Conservation (phyloP, 2,888 invertebrate species). For the Nezara viridula region DNA sequence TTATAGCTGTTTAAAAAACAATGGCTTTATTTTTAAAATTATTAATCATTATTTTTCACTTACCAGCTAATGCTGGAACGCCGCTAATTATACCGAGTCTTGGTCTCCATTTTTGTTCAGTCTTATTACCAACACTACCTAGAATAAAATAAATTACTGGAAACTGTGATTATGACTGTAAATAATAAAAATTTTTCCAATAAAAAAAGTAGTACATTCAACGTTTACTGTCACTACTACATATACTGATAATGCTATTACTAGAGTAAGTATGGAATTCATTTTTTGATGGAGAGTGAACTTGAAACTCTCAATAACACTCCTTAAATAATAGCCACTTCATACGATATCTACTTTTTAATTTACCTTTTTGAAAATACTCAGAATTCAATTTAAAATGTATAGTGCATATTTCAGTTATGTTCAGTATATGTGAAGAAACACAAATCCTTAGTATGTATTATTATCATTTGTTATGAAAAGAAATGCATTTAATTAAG, state of each 20-base stretch:
- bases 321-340: constrained; percentile 42
- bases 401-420: background rate
- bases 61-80: constrained; percentile 8
- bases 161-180: background rate
- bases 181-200: background rate
- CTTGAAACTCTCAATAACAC: constrained; percentile 13
- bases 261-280: background rate
- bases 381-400: background rate
- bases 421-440: too few species aligned
- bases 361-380: background rate
- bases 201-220: background rate
- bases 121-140: background rate
- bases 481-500: too few species aligned
- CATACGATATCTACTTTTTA: constrained; percentile 6
- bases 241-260: background rate
- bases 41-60: background rate
- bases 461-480: too few species aligned
- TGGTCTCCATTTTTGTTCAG: background rate
- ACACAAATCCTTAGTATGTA: background rate
- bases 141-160: background rate
- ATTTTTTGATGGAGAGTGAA: background rate
- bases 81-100: constrained; percentile 36
- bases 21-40: background rate
- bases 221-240: too few species aligned
- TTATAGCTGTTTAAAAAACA: background rate